These are phyloP conservation scores for Himantopus leucocephalus DNA, from an alignment of 2,113 vertebrate genomes.

Conservation along the genomic window DNA sequence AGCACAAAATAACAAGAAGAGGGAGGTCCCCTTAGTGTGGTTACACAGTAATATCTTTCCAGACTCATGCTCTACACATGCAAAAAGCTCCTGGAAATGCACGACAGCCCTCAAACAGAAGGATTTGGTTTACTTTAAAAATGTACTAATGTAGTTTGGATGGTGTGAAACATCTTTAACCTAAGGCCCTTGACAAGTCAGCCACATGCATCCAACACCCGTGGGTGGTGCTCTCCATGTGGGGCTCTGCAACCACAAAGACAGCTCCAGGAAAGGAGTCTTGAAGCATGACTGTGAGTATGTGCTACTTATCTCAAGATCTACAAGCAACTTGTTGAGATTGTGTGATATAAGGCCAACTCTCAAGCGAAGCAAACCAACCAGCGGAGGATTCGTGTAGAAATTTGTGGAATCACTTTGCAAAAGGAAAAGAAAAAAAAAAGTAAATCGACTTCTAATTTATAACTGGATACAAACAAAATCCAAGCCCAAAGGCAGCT, in stretches of 20 bases:
- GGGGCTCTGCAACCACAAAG: neutral
- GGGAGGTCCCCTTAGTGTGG: neutral
- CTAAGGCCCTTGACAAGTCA: neutral
- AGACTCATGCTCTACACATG: neutral
- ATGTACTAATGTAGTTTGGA: neutral
- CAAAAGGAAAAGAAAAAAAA: neutral
- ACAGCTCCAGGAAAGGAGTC: neutral
- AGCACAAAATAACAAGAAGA: neutral
- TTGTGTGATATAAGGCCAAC: neutral
- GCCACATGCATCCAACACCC: neutral
- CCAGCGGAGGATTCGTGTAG: neutral
- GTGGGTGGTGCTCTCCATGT: neutral
- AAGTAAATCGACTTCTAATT: neutral
- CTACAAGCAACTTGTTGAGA: neutral
- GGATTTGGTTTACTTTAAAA: neutral
- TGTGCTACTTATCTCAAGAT: neutral
- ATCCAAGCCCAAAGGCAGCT: neutral
- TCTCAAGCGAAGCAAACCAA: neutral
- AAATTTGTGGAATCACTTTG: neutral
- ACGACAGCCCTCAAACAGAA: neutral
- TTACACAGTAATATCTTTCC: neutral
- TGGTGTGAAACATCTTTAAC: neutral
- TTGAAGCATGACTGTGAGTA: neutral
- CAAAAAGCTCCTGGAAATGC: slow-evolving; percentile 8
- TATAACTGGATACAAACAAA: neutral